Base-by-base conservation (phyloP, 2,888 invertebrate genomes). In the Drepanosiphum platanoidis region DNA sequence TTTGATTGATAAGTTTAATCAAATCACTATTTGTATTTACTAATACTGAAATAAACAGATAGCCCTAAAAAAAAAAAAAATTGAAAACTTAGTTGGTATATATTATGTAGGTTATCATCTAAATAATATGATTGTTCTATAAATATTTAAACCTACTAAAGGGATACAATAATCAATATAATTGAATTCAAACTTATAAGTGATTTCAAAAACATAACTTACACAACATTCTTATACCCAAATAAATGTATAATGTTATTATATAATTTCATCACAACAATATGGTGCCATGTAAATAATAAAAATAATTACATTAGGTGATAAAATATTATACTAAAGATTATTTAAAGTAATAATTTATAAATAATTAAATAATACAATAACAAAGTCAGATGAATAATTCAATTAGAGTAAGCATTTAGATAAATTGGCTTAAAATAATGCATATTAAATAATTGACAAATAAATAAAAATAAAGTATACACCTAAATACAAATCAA, bases 11-110 rank as follows among this genome's bases (percentile, higher is more conserved):
- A 89, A 99, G 93, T 90, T 98, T 97, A 91, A 99, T 99, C 90
- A 99, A 93, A 92, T 99, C 99, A 92, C 97, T 98, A 91, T 98
- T 98, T 88, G 97, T 97, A 90, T 98, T 98, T 89, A 99, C 97
- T 91, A 99, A 93, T 87, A 99, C 99, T 88, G 99, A 99, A 91
- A 99, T 99, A 92, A 99, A 99, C 89, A 99, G 92, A 91, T 99
- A 99, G 88, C 99, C 99, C 97, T 97, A 90, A 74, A 92, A 91
- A 88, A 87, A 88, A 87, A 88, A 88, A 86, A 87, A 58, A 86
- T 39, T 66, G 42, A 72, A 36, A 36, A 39, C 30, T 77, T 15
- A n/a, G 39, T n/a, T n/a, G 9, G 11, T n/a, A 32, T 3, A 46
- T 15, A 77, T n/a, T 5, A 8, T 18, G 0, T 22, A 32, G 1